These are phyloP conservation scores for Leptodactylus fallax DNA, from an alignment of 2,797 vertebrate species.

Conservation along the genomic window DNA sequence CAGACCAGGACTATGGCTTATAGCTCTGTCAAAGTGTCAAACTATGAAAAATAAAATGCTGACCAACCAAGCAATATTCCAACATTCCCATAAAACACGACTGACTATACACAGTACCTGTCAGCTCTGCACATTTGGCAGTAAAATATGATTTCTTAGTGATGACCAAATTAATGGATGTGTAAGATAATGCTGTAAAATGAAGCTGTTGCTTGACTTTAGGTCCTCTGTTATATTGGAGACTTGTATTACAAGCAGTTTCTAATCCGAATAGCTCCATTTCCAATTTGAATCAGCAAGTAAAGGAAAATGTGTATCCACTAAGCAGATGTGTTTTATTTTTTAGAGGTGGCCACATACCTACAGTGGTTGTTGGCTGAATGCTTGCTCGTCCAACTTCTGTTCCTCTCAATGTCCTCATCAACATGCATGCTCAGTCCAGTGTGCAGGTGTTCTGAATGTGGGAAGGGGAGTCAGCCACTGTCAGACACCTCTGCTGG, in stretches of 20 bases:
- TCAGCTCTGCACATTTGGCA: neutral
- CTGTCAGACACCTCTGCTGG: too few species aligned
- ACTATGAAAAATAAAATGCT: slow-evolving; percentile 14
- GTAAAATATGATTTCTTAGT: slow-evolving; percentile 3
- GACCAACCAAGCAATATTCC: slow-evolving; percentile 7
- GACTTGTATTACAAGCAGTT: neutral
- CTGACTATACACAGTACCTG: neutral
- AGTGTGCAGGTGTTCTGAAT: too few species aligned
- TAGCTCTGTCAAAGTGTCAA: slow-evolving; percentile 23
- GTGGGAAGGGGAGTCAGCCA: too few species aligned
- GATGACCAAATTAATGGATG: neutral
- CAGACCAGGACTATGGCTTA: neutral
- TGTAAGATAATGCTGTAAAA: neutral
- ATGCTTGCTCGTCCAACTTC: too few species aligned
- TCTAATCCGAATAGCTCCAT: neutral
- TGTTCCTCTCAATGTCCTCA: too few species aligned
- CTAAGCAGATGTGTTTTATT: neutral
- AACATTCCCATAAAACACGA: slow-evolving; percentile 1
- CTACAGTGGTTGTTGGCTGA: too few species aligned
- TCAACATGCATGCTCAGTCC: too few species aligned
- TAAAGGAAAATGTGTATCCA: neutral
- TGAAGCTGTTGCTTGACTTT: neutral
- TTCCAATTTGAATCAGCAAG: neutral
- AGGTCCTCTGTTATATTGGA: neutral
- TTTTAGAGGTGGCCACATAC: too few species aligned